Conservation (phyloP, 1,140 invertebrate species). For the Phymorhynchus buccinoides region DNA sequence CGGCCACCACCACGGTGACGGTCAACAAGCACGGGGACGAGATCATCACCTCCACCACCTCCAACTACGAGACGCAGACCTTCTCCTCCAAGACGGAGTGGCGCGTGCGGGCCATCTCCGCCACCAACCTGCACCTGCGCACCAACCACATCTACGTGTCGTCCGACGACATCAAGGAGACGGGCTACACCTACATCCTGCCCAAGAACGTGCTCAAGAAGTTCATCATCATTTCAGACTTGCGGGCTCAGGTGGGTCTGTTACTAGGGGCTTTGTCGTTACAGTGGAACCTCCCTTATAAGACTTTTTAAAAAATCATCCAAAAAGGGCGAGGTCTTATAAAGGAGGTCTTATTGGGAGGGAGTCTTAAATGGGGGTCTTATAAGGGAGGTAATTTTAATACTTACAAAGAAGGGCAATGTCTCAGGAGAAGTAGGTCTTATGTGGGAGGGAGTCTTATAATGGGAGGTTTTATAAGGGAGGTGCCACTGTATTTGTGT, state of each 20-base stretch:
- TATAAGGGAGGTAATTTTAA: no score
- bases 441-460: no score
- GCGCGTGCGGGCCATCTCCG: slow-evolving; percentile 97
- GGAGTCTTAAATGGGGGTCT: no score
- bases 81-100: slow-evolving; percentile 99
- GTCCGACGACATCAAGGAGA: slow-evolving; percentile 99
- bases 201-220: slow-evolving; percentile 99
- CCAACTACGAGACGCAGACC: slow-evolving; percentile 98
- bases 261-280: no score
- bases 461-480: no score
- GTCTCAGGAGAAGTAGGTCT: no score
- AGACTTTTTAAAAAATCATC: no score
- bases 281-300: no score
- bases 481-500: no score
- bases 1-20: slow-evolving; percentile 96
- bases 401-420: no score
- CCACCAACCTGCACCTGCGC: slow-evolving; percentile 97
- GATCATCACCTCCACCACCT: slow-evolving; percentile 98
- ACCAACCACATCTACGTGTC: slow-evolving; percentile 99
- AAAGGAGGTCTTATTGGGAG: no score
- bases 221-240: slow-evolving; percentile 98
- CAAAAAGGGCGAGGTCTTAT: no score
- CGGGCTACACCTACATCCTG: slow-evolving; percentile 98
- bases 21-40: slow-evolving; percentile 99
- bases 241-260: slow-evolving; percentile 87